phyloP scores from a whole-genome alignment of 2,888 invertebrate genomes.

The Tubiluchus corallicola region DNA sequence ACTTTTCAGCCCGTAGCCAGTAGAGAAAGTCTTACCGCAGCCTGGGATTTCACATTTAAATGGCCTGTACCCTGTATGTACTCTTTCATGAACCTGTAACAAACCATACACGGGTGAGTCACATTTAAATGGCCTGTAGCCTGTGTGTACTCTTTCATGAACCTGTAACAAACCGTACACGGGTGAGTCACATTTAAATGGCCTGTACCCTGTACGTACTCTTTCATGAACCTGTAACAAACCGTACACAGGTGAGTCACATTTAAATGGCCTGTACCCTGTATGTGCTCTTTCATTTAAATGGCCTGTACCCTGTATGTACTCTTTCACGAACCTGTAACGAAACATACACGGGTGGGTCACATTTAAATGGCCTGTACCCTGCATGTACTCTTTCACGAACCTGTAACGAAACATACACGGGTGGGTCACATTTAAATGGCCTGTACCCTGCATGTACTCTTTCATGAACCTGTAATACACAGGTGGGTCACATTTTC shows the following conservation, averaged over 20 bases:
- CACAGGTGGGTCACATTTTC: too few species aligned
- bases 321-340: slow-evolving; percentile 30
- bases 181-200: too few species aligned
- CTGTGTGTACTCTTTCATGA: slow-evolving; percentile 31
- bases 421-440: too few species aligned
- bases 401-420: slow-evolving; percentile 24
- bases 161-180: slow-evolving; percentile 26
- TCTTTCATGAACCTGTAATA: too few species aligned
- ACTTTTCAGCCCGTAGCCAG: slow-evolving; percentile 36
- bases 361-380: slow-evolving; percentile 27
- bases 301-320: slow-evolving; percentile 32
- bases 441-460: too few species aligned
- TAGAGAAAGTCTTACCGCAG: slow-evolving; percentile 32
- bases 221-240: too few species aligned
- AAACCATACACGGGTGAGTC: neutral
- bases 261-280: slow-evolving; percentile 32
- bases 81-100: slow-evolving; percentile 30
- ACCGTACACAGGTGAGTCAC: too few species aligned
- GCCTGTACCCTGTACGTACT: too few species aligned
- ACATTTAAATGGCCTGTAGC: slow-evolving; percentile 28
- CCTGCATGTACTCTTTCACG: slow-evolving; percentile 32
- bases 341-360: neutral
- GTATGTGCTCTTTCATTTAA: slow-evolving; percentile 25
- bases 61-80: slow-evolving; percentile 31
- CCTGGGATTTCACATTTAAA: slow-evolving; percentile 27